phyloP scores from a whole-genome alignment of 2,113 vertebrate species.

The Cisticola juncidis region DNA sequence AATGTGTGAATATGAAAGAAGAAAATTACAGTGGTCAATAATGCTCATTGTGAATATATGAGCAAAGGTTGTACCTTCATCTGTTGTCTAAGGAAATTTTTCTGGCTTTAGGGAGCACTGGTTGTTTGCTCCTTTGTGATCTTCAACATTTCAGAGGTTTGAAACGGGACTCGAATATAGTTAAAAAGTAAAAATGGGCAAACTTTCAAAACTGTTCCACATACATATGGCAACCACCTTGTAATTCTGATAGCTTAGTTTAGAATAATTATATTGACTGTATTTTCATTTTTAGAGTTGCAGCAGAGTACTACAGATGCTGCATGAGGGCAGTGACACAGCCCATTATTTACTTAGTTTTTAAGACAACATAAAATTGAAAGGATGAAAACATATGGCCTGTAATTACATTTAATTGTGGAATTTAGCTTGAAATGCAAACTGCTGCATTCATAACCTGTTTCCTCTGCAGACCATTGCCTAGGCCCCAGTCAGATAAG shows the following conservation, averaged over 20 bases:
- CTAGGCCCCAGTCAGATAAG: background rate
- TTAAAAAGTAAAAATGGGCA: background rate
- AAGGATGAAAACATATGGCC: background rate
- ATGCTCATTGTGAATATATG: background rate
- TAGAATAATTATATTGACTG: background rate
- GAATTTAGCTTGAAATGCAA: slow-evolving; percentile 19
- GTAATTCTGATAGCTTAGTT: background rate
- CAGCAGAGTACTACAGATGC: background rate
- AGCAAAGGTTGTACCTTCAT: background rate
- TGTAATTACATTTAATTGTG: background rate
- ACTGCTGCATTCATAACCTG: background rate
- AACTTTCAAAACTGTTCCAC: background rate
- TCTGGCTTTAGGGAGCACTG: background rate
- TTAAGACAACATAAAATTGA: background rate
- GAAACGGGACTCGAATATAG: background rate
- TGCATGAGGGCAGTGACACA: background rate
- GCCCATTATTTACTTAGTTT: background rate
- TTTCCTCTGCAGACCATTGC: background rate
- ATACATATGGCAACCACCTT: background rate
- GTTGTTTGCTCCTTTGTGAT: background rate
- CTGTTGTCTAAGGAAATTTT: background rate
- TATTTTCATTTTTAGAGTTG: background rate
- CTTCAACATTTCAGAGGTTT: background rate
- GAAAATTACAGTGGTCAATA: background rate
- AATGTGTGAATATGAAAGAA: background rate